Base-by-base conservation (phyloP, 2,888 invertebrate species). In the Phortica okadai region DNA sequence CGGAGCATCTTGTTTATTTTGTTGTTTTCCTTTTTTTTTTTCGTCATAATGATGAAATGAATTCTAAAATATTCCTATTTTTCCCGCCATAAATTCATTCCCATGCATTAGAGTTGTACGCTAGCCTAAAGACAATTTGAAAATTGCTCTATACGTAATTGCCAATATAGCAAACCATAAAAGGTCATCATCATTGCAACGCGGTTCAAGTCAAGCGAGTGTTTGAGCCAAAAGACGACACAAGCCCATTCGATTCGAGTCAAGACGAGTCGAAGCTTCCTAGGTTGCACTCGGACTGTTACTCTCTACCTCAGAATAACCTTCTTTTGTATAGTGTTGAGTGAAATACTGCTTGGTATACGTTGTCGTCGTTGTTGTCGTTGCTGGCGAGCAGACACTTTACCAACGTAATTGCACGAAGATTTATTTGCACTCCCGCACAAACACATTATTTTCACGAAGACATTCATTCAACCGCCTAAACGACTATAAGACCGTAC, bases 381-480 rank as follows among this genome's bases (percentile, higher is more conserved):
- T 62, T 62, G 62, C 7, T 25, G 10, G 25, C 16, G 25, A 25
- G 25, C 62, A 62, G 10, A 76, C 74, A 74, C 54, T 58, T 74
- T 21, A 21, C 64, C 69, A 75, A 76, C 73, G 81, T 82, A 86
- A 85, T 88, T 85, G 82, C 79, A 77, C 75, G 76, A 80, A 86
- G 88, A 88, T 86, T 87, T 88, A 88, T 86, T 86, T 86, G 82
- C 83, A 84, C 87, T 84, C 86, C 87, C 88, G 80, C 86, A 77
- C 80, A 73, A 73, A 76, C 76, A 74, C 59, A 78, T 82, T 80
- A 80, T 76, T 81, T 62, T 21, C 59, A 73, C 45, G 14, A 44
- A 59, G 50, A 50, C 50, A 76, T 78, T 74, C 78, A 21, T 74
- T 66, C 75, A 74, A 69, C 70, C 59, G 75, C 69, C 76, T 76